These are phyloP conservation scores for Ochropleura leucogaster DNA, from an alignment of 2,888 invertebrate species.

Conservation along the genomic window DNA sequence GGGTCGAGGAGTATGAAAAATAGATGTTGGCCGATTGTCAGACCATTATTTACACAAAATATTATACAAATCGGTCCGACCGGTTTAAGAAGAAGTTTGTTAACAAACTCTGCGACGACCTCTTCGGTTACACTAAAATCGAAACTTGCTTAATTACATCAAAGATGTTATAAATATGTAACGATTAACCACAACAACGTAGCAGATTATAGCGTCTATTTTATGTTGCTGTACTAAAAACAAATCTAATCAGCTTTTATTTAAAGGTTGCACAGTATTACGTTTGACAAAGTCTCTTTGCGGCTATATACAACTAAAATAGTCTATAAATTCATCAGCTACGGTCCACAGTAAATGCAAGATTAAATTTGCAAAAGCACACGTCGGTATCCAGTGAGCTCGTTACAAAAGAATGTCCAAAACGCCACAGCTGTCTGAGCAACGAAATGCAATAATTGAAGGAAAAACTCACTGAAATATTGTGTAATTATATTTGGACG, in stretches of 20 bases:
- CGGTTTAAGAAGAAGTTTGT: too few species aligned
- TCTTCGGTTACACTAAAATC: too few species aligned
- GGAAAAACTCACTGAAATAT: constrained; percentile 85
- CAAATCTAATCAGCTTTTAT: constrained; percentile 39
- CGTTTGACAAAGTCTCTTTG: constrained; percentile 1
- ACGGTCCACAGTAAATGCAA: constrained; percentile 19
- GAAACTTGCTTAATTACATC: too few species aligned
- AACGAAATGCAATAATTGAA: constrained; percentile 86
- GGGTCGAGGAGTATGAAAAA: too few species aligned
- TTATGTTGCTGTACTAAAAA: constrained; percentile 40
- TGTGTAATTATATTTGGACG: constrained; percentile 84
- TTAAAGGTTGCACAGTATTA: constrained; percentile 44
- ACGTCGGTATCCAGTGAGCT: constrained; percentile 71
- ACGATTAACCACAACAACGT: too few species aligned
- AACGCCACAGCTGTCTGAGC: constrained; percentile 76
- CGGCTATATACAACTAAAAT: constrained; percentile 24
- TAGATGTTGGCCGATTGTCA: too few species aligned
- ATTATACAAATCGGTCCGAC: too few species aligned
- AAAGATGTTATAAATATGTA: too few species aligned
- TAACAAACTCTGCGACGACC: too few species aligned
- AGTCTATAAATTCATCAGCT: constrained; percentile 16
- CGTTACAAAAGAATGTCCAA: constrained; percentile 82
- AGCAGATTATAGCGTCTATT: neutral
- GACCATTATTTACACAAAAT: too few species aligned
- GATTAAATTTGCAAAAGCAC: constrained; percentile 31